phyloP scores from a whole-genome alignment of 2,797 vertebrate species.

The Rallus crepitans region DNA sequence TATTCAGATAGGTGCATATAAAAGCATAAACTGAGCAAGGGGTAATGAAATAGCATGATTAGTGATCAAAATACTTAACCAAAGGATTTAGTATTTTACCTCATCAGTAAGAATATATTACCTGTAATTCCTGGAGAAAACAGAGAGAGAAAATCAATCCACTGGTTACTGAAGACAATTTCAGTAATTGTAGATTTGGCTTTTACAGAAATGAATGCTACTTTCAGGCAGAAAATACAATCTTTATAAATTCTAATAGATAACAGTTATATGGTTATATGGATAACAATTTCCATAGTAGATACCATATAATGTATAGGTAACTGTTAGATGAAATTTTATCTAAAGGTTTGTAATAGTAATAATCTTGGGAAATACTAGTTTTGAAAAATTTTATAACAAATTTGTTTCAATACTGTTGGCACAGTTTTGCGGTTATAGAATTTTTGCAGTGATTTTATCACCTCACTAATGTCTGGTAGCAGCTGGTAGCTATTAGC shows the following conservation, averaged over 20 bases:
- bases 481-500: neutral
- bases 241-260: neutral
- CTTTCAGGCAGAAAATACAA: neutral
- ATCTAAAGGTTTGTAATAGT: neutral
- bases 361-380: neutral
- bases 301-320: neutral
- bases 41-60: neutral
- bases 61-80: neutral
- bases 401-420: neutral
- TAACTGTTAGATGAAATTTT: neutral
- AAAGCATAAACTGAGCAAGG: neutral
- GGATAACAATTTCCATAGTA: neutral
- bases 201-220: neutral
- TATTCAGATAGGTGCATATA: neutral
- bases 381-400: neutral
- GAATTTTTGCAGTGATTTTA: neutral
- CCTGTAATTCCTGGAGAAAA: neutral
- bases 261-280: neutral
- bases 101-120: neutral
- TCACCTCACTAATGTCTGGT: neutral
- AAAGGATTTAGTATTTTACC: neutral
- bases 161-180: neutral
- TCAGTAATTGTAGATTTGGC: neutral
- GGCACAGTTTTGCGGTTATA: neutral
- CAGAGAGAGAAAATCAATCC: neutral